phyloP scores from a whole-genome alignment of 2,113 vertebrate species.

The Physeter macrocephalus region DNA sequence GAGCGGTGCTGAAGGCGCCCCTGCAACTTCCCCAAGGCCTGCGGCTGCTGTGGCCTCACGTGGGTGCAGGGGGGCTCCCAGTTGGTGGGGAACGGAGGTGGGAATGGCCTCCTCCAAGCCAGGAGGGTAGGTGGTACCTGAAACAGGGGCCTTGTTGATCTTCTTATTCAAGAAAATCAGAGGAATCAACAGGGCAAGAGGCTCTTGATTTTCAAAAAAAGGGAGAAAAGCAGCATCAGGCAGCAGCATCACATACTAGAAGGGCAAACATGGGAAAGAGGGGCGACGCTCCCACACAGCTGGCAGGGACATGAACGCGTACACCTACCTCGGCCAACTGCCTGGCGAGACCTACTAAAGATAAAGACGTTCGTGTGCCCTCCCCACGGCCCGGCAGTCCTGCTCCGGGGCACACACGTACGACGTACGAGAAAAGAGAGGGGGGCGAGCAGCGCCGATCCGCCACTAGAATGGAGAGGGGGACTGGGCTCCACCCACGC shows the following conservation, averaged over 20 bases:
- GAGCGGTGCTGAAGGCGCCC: background rate
- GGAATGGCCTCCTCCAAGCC: background rate
- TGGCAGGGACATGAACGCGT: accelerated
- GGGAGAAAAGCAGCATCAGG: background rate
- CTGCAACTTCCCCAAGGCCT: background rate
- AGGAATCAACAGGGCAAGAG: background rate
- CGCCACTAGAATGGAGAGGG: no score
- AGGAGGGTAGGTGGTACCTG: background rate
- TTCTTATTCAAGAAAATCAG: background rate
- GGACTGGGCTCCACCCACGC: accelerated
- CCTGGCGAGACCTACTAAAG: background rate
- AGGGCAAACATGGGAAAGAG: background rate
- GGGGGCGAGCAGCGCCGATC: accelerated
- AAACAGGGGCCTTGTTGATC: background rate
- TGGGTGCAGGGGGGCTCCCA: background rate
- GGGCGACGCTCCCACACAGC: accelerated
- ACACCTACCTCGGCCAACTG: background rate
- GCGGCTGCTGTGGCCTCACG: background rate
- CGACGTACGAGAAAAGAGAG: background rate
- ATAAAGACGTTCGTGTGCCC: background rate
- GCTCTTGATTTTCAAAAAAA: background rate
- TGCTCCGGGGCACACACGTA: accelerated
- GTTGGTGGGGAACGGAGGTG: background rate
- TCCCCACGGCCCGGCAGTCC: background rate
- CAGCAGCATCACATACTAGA: background rate